These are phyloP conservation scores for Lomographa bimaculata DNA, from an alignment of 2,888 invertebrate genomes.

Conservation along the genomic window DNA sequence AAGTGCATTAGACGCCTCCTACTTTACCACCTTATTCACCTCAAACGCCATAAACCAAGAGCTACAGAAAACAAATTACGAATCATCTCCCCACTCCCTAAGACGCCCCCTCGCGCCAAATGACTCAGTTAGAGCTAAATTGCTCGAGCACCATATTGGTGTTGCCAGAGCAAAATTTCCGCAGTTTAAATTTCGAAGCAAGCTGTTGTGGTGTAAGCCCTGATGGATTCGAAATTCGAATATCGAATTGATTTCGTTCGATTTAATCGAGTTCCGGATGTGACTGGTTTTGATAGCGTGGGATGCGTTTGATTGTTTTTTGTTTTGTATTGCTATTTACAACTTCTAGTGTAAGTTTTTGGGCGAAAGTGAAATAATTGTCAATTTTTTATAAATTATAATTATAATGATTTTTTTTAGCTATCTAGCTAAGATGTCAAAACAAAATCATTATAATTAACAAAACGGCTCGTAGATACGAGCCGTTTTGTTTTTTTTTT, in stretches of 20 bases:
- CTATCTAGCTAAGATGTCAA: too few relatives aligned
- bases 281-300: constrained; percentile 22
- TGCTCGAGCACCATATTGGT: constrained; percentile 66
- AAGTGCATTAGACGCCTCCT: too few relatives aligned
- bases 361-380: too few relatives aligned
- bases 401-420: too few relatives aligned
- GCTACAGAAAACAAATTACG: constrained; percentile 82
- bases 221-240: constrained; percentile 46
- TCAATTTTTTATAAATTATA: too few relatives aligned
- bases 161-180: constrained; percentile 72
- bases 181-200: constrained; percentile 66
- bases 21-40: constrained; percentile 32
- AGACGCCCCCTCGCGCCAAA: constrained; percentile 63
- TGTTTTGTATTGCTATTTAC: neutral
- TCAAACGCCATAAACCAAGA: constrained; percentile 46
- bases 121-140: constrained; percentile 80
- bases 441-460: too few relatives aligned
- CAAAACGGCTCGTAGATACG: too few relatives aligned
- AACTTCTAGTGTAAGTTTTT: neutral
- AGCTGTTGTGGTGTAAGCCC: constrained; percentile 53
- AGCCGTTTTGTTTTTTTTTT: too few relatives aligned
- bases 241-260: constrained; percentile 60
- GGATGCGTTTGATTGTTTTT: constrained; percentile 3
- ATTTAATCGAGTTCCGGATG: constrained; percentile 35
- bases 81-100: constrained; percentile 74